Conservation (phyloP, 2,797 vertebrate genomes). For the Pseudochirops corinnae region DNA sequence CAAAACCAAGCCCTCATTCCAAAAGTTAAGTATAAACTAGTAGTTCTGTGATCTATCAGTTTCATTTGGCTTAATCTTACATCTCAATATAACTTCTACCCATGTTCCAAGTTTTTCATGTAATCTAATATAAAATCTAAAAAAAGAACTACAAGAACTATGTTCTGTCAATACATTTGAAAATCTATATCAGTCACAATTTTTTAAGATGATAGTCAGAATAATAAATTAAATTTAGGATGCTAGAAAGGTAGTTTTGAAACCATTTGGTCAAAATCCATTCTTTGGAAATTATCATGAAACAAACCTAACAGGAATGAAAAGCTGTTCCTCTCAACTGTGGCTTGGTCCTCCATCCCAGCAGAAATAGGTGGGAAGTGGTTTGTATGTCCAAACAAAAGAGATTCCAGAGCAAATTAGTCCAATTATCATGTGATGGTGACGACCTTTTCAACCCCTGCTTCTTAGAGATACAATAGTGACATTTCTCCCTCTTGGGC, state of each 20-base stretch:
- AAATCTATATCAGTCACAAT: background rate
- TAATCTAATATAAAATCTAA: background rate
- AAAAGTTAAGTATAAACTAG: background rate
- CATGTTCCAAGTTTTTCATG: background rate
- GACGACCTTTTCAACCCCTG: background rate
- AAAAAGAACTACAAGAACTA: background rate
- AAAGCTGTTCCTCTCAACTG: background rate
- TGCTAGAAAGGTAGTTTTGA: background rate
- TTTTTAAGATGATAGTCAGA: background rate
- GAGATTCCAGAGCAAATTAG: background rate
- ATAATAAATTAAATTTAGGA: background rate
- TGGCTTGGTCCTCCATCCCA: background rate
- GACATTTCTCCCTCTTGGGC: fast-evolving
- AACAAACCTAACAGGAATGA: background rate
- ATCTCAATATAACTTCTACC: background rate
- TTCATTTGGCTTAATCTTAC: background rate
- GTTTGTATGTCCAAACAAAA: background rate
- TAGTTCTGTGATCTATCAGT: background rate
- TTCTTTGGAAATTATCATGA: background rate
- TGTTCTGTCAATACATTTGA: background rate
- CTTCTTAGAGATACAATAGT: background rate
- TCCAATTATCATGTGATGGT: background rate
- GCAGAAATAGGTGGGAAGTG: background rate
- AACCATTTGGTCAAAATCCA: background rate
- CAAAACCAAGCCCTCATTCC: background rate